phyloP scores from a whole-genome alignment of 1,140 invertebrate genomes.

The Frieseomelitta varia region DNA sequence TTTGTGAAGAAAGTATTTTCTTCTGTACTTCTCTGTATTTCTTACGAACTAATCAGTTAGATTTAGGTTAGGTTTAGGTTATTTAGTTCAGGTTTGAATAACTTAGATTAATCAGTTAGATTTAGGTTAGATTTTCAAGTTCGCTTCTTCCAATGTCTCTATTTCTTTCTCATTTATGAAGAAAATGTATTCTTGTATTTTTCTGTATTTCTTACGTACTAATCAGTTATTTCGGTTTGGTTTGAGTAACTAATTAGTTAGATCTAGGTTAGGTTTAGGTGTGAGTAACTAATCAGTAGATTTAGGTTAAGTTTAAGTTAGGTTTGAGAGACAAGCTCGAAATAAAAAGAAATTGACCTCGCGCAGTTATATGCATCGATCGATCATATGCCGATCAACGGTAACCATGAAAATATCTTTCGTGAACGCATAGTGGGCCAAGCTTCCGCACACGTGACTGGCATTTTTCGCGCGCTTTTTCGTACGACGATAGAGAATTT shows the following conservation, averaged over 20 bases:
- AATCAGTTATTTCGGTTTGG: too few species aligned
- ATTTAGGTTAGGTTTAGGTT: too few species aligned
- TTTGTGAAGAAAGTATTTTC: neutral
- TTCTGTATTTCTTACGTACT: too few species aligned
- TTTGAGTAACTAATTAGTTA: too few species aligned
- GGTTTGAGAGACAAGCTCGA: neutral
- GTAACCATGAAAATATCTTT: conserved; percentile 21
- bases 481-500: conserved; percentile 9
- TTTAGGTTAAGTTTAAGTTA: too few species aligned
- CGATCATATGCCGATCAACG: conserved; percentile 14
- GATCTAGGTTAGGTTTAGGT: too few species aligned
- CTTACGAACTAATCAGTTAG: too few species aligned
- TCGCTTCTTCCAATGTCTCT: neutral
- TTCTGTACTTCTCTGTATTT: too few species aligned
- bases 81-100: too few species aligned
- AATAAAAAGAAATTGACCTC: neutral
- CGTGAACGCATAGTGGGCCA: conserved; percentile 31
- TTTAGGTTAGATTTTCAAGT: neutral
- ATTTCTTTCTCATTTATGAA: neutral
- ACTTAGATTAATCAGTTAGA: too few species aligned
- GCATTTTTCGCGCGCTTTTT: conserved; percentile 38
- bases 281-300: too few species aligned
- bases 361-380: neutral
- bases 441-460: conserved; percentile 59
- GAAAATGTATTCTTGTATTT: too few species aligned